Conservation (phyloP, 64 coral and sea anemone species). For the Cladopsammia gracilis region DNA sequence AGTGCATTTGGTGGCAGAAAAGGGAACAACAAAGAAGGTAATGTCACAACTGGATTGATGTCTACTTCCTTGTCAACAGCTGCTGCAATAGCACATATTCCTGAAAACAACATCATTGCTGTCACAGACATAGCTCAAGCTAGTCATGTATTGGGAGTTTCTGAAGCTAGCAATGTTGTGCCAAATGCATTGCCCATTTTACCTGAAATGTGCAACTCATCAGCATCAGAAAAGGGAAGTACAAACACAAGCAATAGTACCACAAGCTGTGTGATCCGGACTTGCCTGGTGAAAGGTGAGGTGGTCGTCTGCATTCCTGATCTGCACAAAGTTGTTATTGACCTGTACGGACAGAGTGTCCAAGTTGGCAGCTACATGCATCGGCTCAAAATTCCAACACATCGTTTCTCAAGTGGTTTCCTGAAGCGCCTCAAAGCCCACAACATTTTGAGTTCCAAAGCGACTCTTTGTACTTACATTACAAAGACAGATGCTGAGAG, state of each 20-base stretch:
- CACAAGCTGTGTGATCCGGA: conserved; percentile 63
- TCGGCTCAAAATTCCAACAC: conserved; percentile 78
- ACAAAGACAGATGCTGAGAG: conserved; percentile 80
- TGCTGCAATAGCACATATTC: neutral
- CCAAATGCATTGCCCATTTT: neutral
- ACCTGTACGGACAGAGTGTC: conserved; percentile 78
- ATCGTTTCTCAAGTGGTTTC: conserved; percentile 65
- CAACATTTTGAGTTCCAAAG: conserved; percentile 74
- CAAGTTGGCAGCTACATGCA: conserved; percentile 89
- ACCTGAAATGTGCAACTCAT: neutral
- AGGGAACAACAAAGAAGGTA: neutral
- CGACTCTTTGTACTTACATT: conserved; percentile 91
- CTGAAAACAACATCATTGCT: neutral
- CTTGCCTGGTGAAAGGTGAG: conserved; percentile 67
- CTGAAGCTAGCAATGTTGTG: too few species aligned
- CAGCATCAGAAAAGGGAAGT: neutral
- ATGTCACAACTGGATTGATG: neutral
- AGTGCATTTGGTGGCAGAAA: neutral
- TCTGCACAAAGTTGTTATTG: conserved; percentile 86
- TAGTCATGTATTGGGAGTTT: too few species aligned
- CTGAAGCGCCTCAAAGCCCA: conserved; percentile 81
- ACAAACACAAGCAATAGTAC: neutral
- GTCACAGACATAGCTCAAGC: too few species aligned
- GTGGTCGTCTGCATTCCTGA: conserved; percentile 90
- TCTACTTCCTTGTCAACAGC: neutral